Evolutionary conservation across 2,113 vertebrate genomes (phyloP).

Genomic region (Lamprotornis superbus): DNA sequence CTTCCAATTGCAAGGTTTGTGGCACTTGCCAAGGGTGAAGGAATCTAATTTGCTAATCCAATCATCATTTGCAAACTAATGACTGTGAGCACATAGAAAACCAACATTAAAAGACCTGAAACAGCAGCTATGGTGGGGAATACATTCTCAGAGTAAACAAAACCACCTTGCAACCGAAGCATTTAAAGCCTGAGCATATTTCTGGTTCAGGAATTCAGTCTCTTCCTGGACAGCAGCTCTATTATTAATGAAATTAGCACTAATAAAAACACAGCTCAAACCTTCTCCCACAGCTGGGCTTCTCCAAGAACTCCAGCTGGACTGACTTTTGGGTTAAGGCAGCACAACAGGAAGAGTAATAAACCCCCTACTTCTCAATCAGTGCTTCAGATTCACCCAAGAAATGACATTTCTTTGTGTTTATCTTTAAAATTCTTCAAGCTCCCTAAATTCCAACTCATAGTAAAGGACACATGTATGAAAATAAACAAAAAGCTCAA

Average conservation of each 20-base stretch:
- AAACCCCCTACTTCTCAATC: not conserved
- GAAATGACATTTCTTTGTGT: not conserved
- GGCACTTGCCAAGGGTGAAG: not conserved
- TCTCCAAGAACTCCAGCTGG: not conserved
- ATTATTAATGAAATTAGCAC: not conserved
- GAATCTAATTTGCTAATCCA: constrained; percentile 43
- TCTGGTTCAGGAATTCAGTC: not conserved
- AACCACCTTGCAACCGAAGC: not conserved
- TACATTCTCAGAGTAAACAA: not conserved
- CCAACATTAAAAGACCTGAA: not conserved
- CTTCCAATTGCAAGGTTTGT: not conserved
- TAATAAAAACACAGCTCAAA: not conserved
- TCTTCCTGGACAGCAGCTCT: not conserved
- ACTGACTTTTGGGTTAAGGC: not conserved
- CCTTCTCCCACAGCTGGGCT: not conserved
- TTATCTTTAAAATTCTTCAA: not conserved
- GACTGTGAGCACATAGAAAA: not conserved
- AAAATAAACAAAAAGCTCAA: not conserved
- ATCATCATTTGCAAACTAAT: constrained; percentile 46
- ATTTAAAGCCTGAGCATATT: not conserved
- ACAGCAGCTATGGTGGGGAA: not conserved
- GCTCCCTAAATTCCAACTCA: not conserved
- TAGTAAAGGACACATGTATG: not conserved
- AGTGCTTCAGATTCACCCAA: not conserved
- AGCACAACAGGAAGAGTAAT: not conserved